Percentiles rank a stretch among this genome's conserved stretches.
Evolutionary conservation across 2,888 invertebrate genomes (phyloP).

Genomic region (Diarsia mendica): DNA sequence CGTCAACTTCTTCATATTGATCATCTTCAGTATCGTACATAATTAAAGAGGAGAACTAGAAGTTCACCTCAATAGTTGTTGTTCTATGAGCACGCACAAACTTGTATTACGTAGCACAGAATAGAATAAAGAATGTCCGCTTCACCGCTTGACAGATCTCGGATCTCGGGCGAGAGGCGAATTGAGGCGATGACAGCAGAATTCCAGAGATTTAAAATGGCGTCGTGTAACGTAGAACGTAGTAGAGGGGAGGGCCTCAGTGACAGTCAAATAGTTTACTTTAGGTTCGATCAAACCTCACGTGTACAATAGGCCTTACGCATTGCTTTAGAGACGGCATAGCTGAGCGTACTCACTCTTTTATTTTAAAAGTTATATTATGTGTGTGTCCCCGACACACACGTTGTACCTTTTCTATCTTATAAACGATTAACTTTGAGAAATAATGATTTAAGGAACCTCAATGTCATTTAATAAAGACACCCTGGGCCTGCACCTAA

Average conservation of each 20-base stretch:
- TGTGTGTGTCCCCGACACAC: no score
- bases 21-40: slow-evolving; percentile 90
- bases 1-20: slow-evolving; percentile 95
- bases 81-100: slow-evolving; percentile 1
- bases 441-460: no score
- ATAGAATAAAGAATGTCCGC: slow-evolving; percentile 1
- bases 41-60: slow-evolving; percentile 55
- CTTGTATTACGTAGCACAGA: background rate
- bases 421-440: no score
- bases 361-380: no score
- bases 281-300: background rate
- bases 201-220: background rate
- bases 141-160: background rate
- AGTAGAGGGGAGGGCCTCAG: no score
- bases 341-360: no score
- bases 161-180: no score
- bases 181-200: background rate
- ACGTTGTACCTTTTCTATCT: no score
- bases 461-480: no score
- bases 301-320: background rate
- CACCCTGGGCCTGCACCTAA: no score
- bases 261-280: background rate
- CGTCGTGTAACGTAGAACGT: background rate
- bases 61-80: slow-evolving; percentile 52
- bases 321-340: background rate